A percentile compares a stretch with the other conserved stretches of the same genome.
Evolutionary conservation across 1,140 invertebrate species (phyloP).

Genomic region (Drosophila orosa): DNA sequence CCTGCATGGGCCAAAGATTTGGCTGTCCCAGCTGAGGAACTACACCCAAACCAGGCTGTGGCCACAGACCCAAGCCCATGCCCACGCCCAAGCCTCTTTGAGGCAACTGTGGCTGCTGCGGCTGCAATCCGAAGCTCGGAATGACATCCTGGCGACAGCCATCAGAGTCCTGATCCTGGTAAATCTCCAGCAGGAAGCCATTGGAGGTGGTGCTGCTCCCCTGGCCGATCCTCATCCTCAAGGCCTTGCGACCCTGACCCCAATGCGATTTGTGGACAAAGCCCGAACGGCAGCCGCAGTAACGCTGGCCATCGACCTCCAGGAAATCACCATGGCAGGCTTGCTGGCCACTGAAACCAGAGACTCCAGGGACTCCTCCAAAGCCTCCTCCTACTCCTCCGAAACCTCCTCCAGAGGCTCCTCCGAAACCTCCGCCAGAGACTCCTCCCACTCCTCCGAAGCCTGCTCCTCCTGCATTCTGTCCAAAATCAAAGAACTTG

Average conservation of each 20-base stretch:
- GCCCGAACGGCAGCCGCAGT: conserved; percentile 86
- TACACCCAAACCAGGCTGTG: conserved; percentile 2
- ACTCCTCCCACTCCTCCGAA: conserved; percentile 11
- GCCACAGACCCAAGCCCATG: conserved; percentile 1
- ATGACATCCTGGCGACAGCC: conserved; percentile 38
- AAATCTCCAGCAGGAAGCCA: conserved; percentile 86
- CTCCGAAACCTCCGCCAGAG: not conserved
- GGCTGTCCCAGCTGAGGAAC: conserved; percentile 22
- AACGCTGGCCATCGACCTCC: conserved; percentile 85
- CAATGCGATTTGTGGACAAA: conserved; percentile 82
- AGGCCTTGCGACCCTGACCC: conserved; percentile 72
- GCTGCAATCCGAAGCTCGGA: conserved; percentile 31
- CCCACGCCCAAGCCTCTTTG: conserved; percentile 23
- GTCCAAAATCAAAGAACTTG: conserved; percentile 86
- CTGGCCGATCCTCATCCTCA: conserved; percentile 78
- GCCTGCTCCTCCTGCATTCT: conserved; percentile 21
- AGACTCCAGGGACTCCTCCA: not conserved
- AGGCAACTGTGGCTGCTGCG: conserved; percentile 2
- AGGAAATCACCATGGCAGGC: conserved; percentile 85
- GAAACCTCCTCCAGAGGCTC: not conserved
- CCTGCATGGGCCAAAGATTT: conserved; percentile 34
- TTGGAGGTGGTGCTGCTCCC: conserved; percentile 61
- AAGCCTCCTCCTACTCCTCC: not conserved
- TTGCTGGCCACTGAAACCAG: not conserved
- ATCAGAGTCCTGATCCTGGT: conserved; percentile 85